Conservation (phyloP, 2,113 vertebrate genomes). For the Anarhynchus alexandrinus region DNA sequence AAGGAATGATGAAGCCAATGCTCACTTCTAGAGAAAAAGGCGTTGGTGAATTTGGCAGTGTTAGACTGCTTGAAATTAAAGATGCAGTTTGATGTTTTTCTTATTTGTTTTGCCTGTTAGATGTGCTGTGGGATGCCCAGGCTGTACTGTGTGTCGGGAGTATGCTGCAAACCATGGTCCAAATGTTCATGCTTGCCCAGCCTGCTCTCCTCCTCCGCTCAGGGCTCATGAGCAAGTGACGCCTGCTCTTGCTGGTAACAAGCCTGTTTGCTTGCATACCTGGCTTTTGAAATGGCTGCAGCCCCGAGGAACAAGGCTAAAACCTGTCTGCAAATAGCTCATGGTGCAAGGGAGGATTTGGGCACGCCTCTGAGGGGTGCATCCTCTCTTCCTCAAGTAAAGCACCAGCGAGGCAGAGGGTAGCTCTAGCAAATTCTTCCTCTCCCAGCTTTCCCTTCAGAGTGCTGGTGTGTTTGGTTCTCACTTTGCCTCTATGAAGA, state of each 20-base stretch:
- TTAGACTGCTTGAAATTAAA: background rate
- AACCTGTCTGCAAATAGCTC: background rate
- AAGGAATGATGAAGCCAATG: background rate
- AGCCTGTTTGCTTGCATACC: background rate
- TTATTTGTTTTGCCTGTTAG: background rate
- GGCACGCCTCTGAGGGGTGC: background rate
- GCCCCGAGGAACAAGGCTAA: background rate
- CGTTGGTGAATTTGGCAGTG: background rate
- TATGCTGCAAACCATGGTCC: background rate
- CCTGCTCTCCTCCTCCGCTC: too few species aligned
- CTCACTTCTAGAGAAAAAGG: background rate
- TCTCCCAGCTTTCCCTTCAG: background rate
- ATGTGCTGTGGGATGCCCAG: background rate
- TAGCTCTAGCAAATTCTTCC: background rate
- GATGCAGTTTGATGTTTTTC: background rate
- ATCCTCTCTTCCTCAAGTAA: background rate
- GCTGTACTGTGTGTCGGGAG: fast-evolving
- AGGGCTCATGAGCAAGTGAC: too few species aligned
- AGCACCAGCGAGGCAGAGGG: background rate
- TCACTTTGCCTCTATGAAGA: background rate
- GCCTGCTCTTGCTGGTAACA: background rate
- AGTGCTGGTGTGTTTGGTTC: background rate
- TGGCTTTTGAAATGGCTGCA: background rate
- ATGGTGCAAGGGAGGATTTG: background rate
- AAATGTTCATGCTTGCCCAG: background rate